These are phyloP conservation scores for Hippoglossus stenolepis DNA, from an alignment of 2,113 vertebrate species.

Conservation along the genomic window DNA sequence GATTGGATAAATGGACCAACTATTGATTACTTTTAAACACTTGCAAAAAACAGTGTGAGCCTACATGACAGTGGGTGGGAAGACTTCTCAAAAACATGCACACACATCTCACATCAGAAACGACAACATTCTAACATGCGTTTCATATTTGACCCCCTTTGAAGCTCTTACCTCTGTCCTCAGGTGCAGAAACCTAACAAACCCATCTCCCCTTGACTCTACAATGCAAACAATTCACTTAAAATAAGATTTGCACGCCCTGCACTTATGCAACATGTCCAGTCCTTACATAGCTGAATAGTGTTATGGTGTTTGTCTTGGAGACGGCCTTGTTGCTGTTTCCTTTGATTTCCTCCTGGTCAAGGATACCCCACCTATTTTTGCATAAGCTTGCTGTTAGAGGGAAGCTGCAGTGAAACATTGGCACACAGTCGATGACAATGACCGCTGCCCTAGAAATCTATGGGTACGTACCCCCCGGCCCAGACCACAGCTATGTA, in stretches of 20 bases:
- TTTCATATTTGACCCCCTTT: background rate
- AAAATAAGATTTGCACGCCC: background rate
- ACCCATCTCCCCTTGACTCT: constrained; percentile 35
- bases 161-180: background rate
- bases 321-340: background rate
- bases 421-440: background rate
- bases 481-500: constrained; percentile 6
- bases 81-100: too few relatives aligned
- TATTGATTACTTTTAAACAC: too few relatives aligned
- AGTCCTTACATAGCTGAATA: background rate
- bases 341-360: too few relatives aligned
- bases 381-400: constrained; percentile 15
- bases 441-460: constrained; percentile 2
- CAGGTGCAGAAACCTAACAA: background rate
- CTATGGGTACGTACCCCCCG: constrained; percentile 12
- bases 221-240: constrained; percentile 14
- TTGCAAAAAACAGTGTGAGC: too few relatives aligned
- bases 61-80: too few relatives aligned
- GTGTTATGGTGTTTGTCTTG: constrained; percentile 2
- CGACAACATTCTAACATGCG: too few relatives aligned
- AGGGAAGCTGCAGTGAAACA: background rate
- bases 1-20: too few relatives aligned
- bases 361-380: background rate
- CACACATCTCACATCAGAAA: too few relatives aligned
- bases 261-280: background rate